Percentiles rank a stretch among this genome's conserved stretches.
These are phyloP conservation scores for Eudasyphora cyanicolor DNA, from an alignment of 2,888 invertebrate species.

Conservation along the genomic window DNA sequence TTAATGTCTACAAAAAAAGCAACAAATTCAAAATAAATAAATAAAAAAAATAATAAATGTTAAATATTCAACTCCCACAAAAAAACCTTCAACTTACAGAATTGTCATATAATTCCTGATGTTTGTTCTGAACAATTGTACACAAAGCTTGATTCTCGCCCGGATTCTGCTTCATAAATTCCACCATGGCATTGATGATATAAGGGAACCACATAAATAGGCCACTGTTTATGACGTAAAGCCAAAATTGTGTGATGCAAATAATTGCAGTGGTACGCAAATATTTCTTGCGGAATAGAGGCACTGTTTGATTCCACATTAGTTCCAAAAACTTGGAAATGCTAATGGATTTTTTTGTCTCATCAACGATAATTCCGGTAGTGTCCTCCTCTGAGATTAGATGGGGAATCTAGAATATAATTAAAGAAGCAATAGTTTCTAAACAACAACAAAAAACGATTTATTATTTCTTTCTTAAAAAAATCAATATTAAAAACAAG, in stretches of 20 bases:
- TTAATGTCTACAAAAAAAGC: conserved; percentile 59
- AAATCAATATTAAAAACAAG: too few relatives aligned
- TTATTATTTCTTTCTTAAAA: too few relatives aligned
- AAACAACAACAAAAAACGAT: too few relatives aligned
- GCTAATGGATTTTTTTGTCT: conserved; percentile 62
- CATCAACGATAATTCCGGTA: conserved; percentile 24
- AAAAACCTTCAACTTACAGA: too few relatives aligned
- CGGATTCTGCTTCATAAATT: conserved; percentile 71
- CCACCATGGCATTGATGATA: conserved; percentile 75
- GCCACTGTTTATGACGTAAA: conserved; percentile 74
- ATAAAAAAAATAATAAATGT: too few relatives aligned
- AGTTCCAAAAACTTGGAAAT: conserved; percentile 66
- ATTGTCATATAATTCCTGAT: conserved; percentile 54
- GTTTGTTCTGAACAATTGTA: conserved; percentile 70
- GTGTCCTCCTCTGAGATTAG: conserved; percentile 68
- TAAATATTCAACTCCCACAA: too few relatives aligned
- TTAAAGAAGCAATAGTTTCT: neutral
- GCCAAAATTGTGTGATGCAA: conserved; percentile 75
- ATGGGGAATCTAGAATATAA: conserved; percentile 65
- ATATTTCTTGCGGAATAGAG: conserved; percentile 73
- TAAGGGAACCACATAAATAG: conserved; percentile 78
- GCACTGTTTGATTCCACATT: conserved; percentile 76
- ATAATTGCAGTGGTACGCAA: conserved; percentile 72
- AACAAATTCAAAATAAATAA: too few relatives aligned
- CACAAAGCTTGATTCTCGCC: conserved; percentile 71